Evolutionary conservation across 2,797 vertebrate species (phyloP).

Genomic region (Ibycter americanus): DNA sequence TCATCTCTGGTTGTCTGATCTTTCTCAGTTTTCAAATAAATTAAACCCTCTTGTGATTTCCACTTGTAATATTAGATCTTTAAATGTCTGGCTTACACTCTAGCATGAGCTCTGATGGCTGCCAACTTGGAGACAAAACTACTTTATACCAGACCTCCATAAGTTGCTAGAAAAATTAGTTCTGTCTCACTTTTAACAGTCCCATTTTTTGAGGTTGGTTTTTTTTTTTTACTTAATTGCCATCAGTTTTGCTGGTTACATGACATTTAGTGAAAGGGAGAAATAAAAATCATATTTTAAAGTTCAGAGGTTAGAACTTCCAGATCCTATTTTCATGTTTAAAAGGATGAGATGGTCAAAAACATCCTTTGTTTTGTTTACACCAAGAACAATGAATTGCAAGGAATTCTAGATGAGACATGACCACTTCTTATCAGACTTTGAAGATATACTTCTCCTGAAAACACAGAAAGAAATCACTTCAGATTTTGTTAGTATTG

Average conservation of each 20-base stretch:
- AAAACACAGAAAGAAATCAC: background rate
- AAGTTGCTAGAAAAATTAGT: background rate
- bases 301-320: background rate
- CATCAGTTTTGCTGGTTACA: background rate
- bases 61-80: constrained; percentile 63
- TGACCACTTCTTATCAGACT: background rate
- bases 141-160: background rate
- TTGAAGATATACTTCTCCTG: background rate
- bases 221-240: background rate
- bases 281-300: background rate
- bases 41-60: constrained; percentile 65
- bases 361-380: background rate
- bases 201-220: background rate
- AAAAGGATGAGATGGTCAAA: background rate
- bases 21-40: constrained; percentile 65
- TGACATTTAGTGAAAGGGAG: background rate
- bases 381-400: background rate
- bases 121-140: constrained; percentile 46
- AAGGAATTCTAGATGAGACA: background rate
- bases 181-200: background rate
- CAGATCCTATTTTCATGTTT: background rate
- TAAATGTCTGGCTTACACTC: constrained; percentile 55
- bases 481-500: background rate
- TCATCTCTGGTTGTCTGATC: constrained; percentile 65
- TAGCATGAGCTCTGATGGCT: constrained; percentile 28